Evolutionary conservation across 2,797 vertebrate species (phyloP).

Genomic region (Geotrypetes seraphini): DNA sequence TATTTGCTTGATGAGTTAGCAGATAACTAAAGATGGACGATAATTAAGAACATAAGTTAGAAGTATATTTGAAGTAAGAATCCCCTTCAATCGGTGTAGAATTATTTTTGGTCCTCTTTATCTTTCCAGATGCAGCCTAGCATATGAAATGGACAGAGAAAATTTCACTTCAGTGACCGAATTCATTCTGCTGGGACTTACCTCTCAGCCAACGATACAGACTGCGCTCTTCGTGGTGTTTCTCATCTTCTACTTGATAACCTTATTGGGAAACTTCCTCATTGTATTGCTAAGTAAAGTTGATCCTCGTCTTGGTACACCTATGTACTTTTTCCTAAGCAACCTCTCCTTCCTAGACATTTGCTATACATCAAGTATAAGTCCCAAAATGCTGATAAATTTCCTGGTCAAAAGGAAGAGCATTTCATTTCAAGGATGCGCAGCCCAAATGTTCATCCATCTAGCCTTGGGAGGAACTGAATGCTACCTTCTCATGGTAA

Average conservation of each 20-base stretch:
- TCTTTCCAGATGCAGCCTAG: no score
- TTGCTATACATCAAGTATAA: constrained; percentile 1
- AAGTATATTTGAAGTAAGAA: no score
- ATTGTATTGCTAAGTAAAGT: background rate
- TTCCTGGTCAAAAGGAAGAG: background rate
- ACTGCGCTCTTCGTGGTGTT: background rate
- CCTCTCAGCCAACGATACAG: background rate
- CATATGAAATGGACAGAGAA: background rate
- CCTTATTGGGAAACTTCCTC: background rate
- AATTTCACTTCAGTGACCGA: background rate
- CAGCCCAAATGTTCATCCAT: constrained; percentile 1
- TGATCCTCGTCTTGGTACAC: background rate
- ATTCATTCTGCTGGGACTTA: constrained; percentile 1
- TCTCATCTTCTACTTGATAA: background rate
- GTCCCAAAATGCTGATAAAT: background rate
- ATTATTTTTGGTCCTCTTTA: no score
- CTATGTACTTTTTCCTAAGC: constrained; percentile 7
- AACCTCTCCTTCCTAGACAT: constrained; percentile 3
- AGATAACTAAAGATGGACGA: no score
- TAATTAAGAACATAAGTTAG: no score
- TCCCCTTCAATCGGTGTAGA: no score
- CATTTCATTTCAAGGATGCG: background rate
- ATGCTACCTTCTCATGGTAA: background rate
- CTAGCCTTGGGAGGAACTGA: background rate
- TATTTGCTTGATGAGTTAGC: no score